A percentile compares a stretch with the other conserved stretches of the same genome.
These are phyloP conservation scores for Maniola jurtina DNA, from an alignment of 1,140 invertebrate species.

Conservation along the genomic window DNA sequence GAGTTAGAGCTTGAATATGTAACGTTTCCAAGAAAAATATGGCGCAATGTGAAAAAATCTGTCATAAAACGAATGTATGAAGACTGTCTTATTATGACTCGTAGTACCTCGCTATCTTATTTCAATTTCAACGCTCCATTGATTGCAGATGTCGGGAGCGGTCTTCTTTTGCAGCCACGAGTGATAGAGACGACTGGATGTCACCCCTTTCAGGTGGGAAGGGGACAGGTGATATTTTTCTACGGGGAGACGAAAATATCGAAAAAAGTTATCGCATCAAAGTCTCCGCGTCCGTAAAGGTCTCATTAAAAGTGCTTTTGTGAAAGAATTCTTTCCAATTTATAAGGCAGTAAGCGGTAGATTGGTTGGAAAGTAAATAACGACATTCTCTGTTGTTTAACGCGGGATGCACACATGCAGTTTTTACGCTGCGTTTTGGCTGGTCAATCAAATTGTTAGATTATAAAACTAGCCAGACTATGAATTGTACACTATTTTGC, in stretches of 20 bases:
- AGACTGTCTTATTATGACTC: conserved; percentile 55
- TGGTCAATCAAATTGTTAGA: no score
- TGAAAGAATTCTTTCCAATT: conserved; percentile 70
- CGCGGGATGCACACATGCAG: not conserved
- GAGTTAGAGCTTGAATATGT: no score
- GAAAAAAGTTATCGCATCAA: conserved; percentile 75
- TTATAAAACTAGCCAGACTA: no score
- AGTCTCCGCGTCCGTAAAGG: conserved; percentile 63
- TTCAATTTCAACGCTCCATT: conserved; percentile 75
- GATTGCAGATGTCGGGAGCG: conserved; percentile 67
- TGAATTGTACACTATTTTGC: no score
- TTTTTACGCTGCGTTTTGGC: not conserved
- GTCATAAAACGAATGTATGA: conserved; percentile 36
- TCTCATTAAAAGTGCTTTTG: conserved; percentile 75
- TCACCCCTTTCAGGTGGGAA: conserved; percentile 28
- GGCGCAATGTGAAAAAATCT: conserved; percentile 21
- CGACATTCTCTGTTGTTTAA: conserved; percentile 60
- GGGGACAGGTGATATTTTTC: conserved; percentile 53
- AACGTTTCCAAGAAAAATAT: not conserved
- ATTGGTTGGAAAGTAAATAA: conserved; percentile 68
- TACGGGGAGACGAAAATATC: conserved; percentile 66
- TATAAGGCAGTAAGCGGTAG: conserved; percentile 64
- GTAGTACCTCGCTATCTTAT: conserved; percentile 67
- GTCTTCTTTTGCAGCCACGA: conserved; percentile 57
- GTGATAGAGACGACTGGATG: conserved; percentile 42